Conservation (phyloP, 1,140 invertebrate species). For the Drosophila nasuta region DNA sequence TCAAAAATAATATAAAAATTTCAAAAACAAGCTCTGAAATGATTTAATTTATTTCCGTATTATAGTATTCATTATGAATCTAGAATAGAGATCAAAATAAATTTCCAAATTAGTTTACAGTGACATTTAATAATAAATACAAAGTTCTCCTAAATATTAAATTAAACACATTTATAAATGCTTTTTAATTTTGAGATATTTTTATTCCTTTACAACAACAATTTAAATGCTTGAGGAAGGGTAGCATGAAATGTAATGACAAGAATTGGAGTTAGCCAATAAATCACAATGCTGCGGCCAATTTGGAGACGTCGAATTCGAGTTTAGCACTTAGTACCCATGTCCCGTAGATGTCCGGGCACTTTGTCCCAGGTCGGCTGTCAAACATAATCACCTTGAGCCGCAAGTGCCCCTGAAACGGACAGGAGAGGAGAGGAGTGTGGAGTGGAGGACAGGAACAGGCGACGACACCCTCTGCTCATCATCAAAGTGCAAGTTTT, state of each 20-base stretch:
- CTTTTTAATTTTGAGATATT: not conserved
- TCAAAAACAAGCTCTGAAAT: no score
- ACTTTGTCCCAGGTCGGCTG: conserved; percentile 72
- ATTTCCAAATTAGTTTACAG: no score
- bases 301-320: conserved; percentile 33
- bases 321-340: conserved; percentile 47
- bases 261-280: conserved; percentile 20
- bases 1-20: no score
- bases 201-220: not conserved
- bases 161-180: not conserved
- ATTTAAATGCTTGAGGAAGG: conserved; percentile 13
- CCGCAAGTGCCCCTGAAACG: conserved; percentile 32
- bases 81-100: no score
- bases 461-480: conserved; percentile 39
- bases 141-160: no score
- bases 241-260: not conserved
- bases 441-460: not conserved
- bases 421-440: no score
- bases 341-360: conserved; percentile 66
- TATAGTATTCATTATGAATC: no score
- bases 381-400: conserved; percentile 79
- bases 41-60: no score
- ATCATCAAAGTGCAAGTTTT: conserved; percentile 21
- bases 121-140: no score
- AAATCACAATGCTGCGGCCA: conserved; percentile 35